phyloP scores from a whole-genome alignment of 2,113 vertebrate genomes.

The Lynx canadensis region DNA sequence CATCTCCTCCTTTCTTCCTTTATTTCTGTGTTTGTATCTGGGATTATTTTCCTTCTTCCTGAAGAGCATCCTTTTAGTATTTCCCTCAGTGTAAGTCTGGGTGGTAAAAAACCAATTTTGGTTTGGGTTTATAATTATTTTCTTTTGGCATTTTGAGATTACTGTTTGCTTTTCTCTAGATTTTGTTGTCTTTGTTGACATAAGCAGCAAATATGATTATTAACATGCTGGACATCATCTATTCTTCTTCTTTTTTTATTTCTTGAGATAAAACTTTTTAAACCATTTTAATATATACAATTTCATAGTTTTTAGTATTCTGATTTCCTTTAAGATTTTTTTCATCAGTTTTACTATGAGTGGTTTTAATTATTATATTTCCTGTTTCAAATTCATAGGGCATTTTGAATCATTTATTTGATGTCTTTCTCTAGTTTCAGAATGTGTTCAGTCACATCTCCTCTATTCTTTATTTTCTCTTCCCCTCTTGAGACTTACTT shows the following conservation, averaged over 20 bases:
- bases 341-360: neutral
- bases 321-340: neutral
- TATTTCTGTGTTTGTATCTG: neutral
- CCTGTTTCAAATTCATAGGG: neutral
- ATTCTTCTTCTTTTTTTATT: neutral
- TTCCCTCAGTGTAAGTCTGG: neutral
- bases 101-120: neutral
- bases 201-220: neutral
- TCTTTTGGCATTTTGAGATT: neutral
- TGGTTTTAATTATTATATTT: neutral
- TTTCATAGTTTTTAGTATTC: neutral
- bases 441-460: neutral
- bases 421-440: slow-evolving; percentile 3
- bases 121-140: neutral
- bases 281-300: neutral
- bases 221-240: neutral
- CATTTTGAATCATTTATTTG: neutral
- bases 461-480: neutral
- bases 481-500: neutral
- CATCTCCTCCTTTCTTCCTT: neutral
- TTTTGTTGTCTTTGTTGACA: neutral
- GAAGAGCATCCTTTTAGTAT: neutral
- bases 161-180: neutral
- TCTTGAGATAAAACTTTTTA: neutral
- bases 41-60: neutral